Evolutionary conservation across 2,797 vertebrate species (phyloP), one percentile per base, ranked within the genome.

Genomic region (Siniperca undulata): DNA sequence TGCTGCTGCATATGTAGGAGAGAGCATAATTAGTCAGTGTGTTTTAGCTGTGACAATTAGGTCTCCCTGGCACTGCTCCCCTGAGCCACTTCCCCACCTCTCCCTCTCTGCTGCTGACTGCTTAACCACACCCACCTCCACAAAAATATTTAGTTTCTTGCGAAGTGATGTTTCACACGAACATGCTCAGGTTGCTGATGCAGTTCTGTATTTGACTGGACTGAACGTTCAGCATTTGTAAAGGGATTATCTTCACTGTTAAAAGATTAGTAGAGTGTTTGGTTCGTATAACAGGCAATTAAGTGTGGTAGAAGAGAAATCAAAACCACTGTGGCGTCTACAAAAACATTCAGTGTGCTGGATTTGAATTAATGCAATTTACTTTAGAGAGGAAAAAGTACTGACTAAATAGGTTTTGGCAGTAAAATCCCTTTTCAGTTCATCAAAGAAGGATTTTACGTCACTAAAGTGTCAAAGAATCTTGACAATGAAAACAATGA

Each of bases 261-360:
- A 13, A 34, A 50, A 24, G 19, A 24, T 65, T 7, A 46, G 14
- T 19, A 20, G n/a, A 50, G 55, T 65, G 6, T 71, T 60, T 34
- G 62, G 8, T 40, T 78, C 42, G 4, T 44, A 13, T 80, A 77
- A 77, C 56, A 71, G 34, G 20, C 22, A 40, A 34, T 72, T 59
- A 56, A 62, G 19, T 12, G 6, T 46, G 22, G 0, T 17, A 60
- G 40, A 27, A 30, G 19, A 61, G 13, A 52, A 74, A 46, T 7
- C 22, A 30, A 34, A 46, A 46, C 19, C 5, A 3, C 14, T 46
- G n/a, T 20, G 16, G 10, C n/a, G 19, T 30, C 48, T 44, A 3
- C 34, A 56, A 17, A 62, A 20, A 36, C 58, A 60, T 36, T 20
- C 19, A 44, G 14, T 19, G 22, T 0, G 0, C 30, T 72, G 30